Base-by-base conservation (phyloP, 1,140 invertebrate genomes). In the Zeugodacus cucurbitae region DNA sequence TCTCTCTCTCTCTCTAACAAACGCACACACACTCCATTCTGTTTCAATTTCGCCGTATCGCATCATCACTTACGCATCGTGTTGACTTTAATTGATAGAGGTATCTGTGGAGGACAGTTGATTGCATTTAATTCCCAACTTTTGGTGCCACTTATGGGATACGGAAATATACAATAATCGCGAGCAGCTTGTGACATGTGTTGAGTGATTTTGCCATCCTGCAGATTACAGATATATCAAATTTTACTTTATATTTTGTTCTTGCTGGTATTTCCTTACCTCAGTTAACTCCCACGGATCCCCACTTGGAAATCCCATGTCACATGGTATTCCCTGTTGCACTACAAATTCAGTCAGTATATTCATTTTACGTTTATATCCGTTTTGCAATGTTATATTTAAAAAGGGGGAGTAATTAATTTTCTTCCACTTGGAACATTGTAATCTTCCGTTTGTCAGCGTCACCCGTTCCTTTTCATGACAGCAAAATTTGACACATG, bases 401-500 rank as follows among this genome's bases (percentile, higher is more conserved):
- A 92, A 26, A 37, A 62, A 88, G 0, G 90, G 91, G 86, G 90
- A 88, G 6, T 67, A 89, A 1, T 17, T 8, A 2, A 91, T 10
- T 1, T 88, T 78, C 14, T 70, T 8, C n/a, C n/a, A n/a, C n/a
- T n/a, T n/a, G n/a, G n/a, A n/a, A n/a, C n/a, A n/a, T n/a, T n/a
- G n/a, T n/a, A n/a, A n/a, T n/a, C n/a, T n/a, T n/a, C n/a, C n/a
- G n/a, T n/a, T n/a, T n/a, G n/a, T n/a, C n/a, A n/a, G n/a, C n/a
- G n/a, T n/a, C n/a, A n/a, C n/a, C n/a, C n/a, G n/a, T n/a, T n/a
- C 62, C 14, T 88, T 32, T n/a, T 85, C 88, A 17, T 89, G 89
- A 54, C 92, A 92, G 62, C 92, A 93, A 59, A 91, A 90, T 8
- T 90, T 88, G 0, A 93, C 70, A 62, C 92, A 93, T 20, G 57